Base-by-base conservation (phyloP, 1,140 invertebrate species). In the Lucilia sericata region DNA sequence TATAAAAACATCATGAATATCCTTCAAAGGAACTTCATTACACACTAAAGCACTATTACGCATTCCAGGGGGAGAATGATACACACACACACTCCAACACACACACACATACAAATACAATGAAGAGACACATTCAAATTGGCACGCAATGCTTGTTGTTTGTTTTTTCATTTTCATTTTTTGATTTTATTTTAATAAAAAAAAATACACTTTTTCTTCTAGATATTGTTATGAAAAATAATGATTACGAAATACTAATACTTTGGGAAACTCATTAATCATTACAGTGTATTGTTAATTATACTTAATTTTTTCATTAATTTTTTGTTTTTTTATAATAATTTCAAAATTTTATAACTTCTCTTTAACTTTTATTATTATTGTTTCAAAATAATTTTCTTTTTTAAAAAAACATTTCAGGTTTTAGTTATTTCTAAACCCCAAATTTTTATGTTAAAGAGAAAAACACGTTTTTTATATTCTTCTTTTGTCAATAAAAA, bases 191-290 rank as follows among this genome's bases (percentile, higher is more conserved):
- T 17, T 42, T 42, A 42, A 42, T 42, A 7, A 42, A 42, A 42
- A 42, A 42, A 42, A 42, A 42, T 42, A 2, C 42, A 42, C 42
- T 42, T 60, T 70, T 21, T 70, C n/a, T 70, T 70, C 10, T 70
- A 8, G 21, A 10, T 70, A 9, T 70, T 70, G 14, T 19, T 70
- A 7, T 70, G 65, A 21, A 70, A 70, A 30, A 3, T 30, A 30
- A 70, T 70, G 65, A 25, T 70, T 70, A 70, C 65, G 65, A 70
- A 70, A 70, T 70, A 12, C 65, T 5, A 1, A 2, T n/a, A 60
- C 55, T 21, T 30, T 70, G 65, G 19, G 65, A 70, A 70, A 70
- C 65, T 70, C 65, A 70, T 70, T 21, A 70, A 70, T 70, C 65
- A 70, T 70, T 70, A 25, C 42, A 25, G 19, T 25, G 19, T 60